These are phyloP conservation scores for Sorex fumeus DNA, from an alignment of 2,113 vertebrate genomes.

Conservation along the genomic window DNA sequence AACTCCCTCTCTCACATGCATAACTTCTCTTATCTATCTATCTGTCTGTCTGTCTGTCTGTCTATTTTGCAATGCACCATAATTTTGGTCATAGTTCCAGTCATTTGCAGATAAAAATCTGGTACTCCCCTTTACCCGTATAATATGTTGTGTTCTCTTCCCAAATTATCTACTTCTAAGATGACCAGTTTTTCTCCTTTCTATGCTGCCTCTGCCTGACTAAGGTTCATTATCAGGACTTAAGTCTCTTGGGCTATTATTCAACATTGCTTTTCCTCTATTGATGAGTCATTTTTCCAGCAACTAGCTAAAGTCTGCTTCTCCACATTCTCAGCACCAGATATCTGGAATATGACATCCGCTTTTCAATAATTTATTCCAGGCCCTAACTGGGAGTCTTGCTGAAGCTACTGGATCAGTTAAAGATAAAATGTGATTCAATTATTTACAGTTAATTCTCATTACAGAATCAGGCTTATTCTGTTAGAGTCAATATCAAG, in stretches of 20 bases:
- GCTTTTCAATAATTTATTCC: neutral
- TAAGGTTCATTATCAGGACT: neutral
- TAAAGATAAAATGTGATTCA: neutral
- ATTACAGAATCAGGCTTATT: conserved; percentile 12
- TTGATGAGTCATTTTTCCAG: neutral
- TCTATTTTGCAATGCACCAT: neutral
- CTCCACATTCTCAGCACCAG: conserved; percentile 4
- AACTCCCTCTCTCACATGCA: neutral
- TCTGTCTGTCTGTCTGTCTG: too few relatives aligned
- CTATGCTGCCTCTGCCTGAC: neutral
- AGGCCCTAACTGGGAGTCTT: neutral
- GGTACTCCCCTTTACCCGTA: too few relatives aligned
- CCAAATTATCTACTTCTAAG: neutral
- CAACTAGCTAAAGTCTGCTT: conserved; percentile 38
- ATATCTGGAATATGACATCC: neutral
- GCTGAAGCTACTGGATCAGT: neutral
- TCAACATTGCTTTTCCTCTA: conserved; percentile 15
- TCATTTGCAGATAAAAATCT: neutral
- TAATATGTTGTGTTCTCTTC: neutral
- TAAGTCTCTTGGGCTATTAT: neutral
- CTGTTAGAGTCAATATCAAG: neutral
- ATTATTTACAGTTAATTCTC: neutral
- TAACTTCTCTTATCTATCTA: neutral
- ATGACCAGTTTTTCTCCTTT: neutral
- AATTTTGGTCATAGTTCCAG: neutral